phyloP scores from a whole-genome alignment of 92 coral and sea anemone genomes.

The Epizoanthus rinbou region DNA sequence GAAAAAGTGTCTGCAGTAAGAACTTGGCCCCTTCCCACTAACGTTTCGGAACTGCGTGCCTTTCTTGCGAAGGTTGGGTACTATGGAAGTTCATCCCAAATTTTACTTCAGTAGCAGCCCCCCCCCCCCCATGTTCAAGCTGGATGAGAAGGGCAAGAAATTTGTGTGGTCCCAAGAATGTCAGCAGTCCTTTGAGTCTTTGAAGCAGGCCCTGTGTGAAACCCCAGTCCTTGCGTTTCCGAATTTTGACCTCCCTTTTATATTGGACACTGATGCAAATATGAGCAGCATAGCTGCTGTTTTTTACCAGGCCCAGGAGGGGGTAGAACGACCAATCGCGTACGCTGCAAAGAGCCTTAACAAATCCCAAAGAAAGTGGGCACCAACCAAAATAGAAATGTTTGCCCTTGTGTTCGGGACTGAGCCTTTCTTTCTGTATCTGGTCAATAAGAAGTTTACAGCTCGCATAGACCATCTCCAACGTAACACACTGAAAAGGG shows the following conservation, averaged over 20 bases:
- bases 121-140: no score
- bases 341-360: conserved; percentile 19
- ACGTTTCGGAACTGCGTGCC: conserved; percentile 39
- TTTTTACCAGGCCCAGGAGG: conserved; percentile 30
- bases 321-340: conserved; percentile 34
- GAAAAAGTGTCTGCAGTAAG: conserved; percentile 49
- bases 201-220: conserved; percentile 27
- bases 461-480: conserved; percentile 46
- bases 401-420: no score
- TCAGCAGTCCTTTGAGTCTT: conserved; percentile 35
- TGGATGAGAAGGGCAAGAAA: conserved; percentile 40
- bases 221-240: conserved; percentile 38
- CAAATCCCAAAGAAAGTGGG: conserved; percentile 26
- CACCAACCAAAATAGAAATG: conserved; percentile 45
- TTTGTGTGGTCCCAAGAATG: conserved; percentile 47
- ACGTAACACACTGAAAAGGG: no score
- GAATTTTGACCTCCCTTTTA: no score
- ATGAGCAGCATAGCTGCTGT: conserved; percentile 31
- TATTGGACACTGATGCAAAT: no score
- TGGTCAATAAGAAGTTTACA: conserved; percentile 27
- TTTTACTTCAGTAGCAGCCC: no score
- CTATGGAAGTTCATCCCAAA: no score
- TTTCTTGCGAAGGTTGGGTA: conserved; percentile 38
- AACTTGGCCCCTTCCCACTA: conserved; percentile 42
- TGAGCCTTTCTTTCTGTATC: no score